Evolutionary conservation across 2,888 invertebrate genomes (phyloP), one percentile per base, ranked within the genome.

Genomic region (Drosophila mimetica): DNA sequence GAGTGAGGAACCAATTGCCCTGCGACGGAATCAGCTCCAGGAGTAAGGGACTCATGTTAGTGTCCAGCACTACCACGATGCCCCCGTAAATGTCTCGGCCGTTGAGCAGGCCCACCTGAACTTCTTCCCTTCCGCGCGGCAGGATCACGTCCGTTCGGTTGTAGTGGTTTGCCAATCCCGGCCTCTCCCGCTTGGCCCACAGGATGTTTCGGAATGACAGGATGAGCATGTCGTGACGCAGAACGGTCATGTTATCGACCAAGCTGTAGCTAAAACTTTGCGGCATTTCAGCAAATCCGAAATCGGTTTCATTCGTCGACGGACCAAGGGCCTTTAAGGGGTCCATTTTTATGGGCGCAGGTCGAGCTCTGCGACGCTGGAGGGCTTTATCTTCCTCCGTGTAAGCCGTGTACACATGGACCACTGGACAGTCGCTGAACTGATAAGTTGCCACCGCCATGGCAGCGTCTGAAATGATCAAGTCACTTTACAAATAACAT

Each of bases 401-500:
- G 8, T 69, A 61, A 0, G 61, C 86, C 1, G 86, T 86, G 9
- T 82, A 82, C 3, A 79, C 13, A 9, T 86, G 86, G 0, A 87
- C 16, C 1, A 79, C 30, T 0, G 59, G 39, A 13, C 82, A 82
- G 20, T 16, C 7, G 1, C 1, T 4, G 3, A 87, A 51, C 14
- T 51, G 47, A 1, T 7, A n/a, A 0, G 63, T 32, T 0, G 77
- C 39, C 0, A 20, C 22, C 0, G n/a, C 30, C 39, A 82, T 82
- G 11, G 88, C 58, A 0, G 25, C 9, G 16, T 82, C 82, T 81
- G 18, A 9, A 20, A 36, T 4, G 32, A n/a, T 7, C n/a, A 30
- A 30, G 1, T 46, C 0, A 18, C 8, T 42, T 8, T 3, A 9
- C 8, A 3, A n/a, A 14, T 8, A 6, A 41, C 13, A n/a, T 34